These are phyloP conservation scores for Zingel zingel DNA, from an alignment of 2,113 vertebrate species.

Conservation along the genomic window DNA sequence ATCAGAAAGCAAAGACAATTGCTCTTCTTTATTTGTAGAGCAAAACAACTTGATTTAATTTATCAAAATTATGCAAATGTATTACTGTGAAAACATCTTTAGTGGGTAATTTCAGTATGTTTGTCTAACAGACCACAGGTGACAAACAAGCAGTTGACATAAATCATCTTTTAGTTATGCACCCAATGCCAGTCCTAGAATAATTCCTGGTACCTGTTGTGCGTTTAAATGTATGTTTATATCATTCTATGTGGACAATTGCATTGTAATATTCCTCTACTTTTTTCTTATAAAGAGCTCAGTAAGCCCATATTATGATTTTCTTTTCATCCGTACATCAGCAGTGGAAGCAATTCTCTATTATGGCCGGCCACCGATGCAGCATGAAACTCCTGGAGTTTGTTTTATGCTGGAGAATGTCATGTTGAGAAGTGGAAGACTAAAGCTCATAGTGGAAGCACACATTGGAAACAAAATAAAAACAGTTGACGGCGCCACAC, in stretches of 20 bases:
- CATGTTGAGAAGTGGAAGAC: slow-evolving; percentile 33
- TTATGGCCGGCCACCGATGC: neutral
- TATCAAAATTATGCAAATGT: neutral
- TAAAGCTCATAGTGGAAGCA: neutral
- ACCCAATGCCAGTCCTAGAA: neutral
- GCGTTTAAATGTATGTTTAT: slow-evolving; percentile 17
- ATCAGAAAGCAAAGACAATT: neutral
- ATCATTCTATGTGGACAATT: slow-evolving; percentile 19
- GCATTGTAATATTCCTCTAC: slow-evolving; percentile 15
- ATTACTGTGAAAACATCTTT: neutral
- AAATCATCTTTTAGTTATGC: neutral
- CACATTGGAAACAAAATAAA: slow-evolving; percentile 38
- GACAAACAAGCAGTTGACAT: slow-evolving; percentile 14
- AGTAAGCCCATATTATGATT: slow-evolving; percentile 22
- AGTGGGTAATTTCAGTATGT: neutral
- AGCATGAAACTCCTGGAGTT: slow-evolving; percentile 32
- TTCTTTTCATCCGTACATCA: slow-evolving; percentile 35
- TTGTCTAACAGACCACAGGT: neutral
- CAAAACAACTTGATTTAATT: neutral
- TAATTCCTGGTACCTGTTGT: neutral
- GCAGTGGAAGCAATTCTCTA: slow-evolving; percentile 42
- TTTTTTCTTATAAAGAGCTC: slow-evolving; percentile 28
- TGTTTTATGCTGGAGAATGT: slow-evolving; percentile 34
- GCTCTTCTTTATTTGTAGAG: neutral
- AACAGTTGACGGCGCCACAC: slow-evolving; percentile 26